Evolutionary conservation across 1,140 invertebrate genomes (phyloP), one percentile per base, ranked within the genome.

Genomic region (Drosophila punjabiensis): DNA sequence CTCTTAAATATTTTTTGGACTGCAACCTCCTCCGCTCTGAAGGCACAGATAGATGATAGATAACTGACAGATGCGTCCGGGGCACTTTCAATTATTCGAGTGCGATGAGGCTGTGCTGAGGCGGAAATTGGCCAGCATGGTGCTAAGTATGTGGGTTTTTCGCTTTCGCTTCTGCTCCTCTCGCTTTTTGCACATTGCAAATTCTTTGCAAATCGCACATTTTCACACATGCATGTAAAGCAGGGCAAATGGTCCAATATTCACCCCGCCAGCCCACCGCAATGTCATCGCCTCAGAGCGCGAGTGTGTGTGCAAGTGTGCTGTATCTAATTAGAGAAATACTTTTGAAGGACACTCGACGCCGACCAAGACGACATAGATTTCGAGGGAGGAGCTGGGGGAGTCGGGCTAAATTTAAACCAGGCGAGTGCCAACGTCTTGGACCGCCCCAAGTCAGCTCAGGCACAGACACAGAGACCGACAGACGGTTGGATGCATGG

Each of bases 321-420:
- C 69, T 64, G 85, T 81, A 84, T 89, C 85, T 89, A 88, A 88
- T 88, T 82, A 91, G 81, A 81, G 81, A 84, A 86, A 92, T 89
- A 89, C 70, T 89, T 87, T 92, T 92, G 90, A 92, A 92, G 90
- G 90, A 89, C 90, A 89, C 90, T 91, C 74, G 80, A 80, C 68
- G 79, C 10, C 82, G 80, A 80, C 48, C 59, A 79, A 73, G 77
- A 64, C 60, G 64, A 69, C 71, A 87, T 39, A 87, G 71, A 87
- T 88, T 81, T 78, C 43, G 16, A 45, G 24, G 32, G 41, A 55
- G 41, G 65, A 28, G 10, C 28, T 32, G 50, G 41, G 33, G 35
- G 37, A 50, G 60, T 5, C 33, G 33, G 53, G 53, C 85, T 88
- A 89, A 89, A 88, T 81, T 81, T 88, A 89, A 77, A 88, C 73